Base-by-base conservation (phyloP, 2,888 invertebrate genomes). In the Caenorhabditis sp. region DNA sequence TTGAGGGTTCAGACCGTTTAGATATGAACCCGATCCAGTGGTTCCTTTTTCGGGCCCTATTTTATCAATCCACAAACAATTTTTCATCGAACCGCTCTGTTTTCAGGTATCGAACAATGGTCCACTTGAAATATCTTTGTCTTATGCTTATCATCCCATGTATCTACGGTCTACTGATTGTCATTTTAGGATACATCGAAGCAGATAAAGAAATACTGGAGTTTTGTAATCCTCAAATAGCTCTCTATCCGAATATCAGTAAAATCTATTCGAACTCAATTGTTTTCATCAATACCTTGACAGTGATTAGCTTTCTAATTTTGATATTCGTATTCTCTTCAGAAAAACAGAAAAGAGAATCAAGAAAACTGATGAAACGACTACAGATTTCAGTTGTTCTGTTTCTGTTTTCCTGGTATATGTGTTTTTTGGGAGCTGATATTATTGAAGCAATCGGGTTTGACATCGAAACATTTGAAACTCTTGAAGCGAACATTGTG, bases 391-490 rank as follows among this genome's bases (percentile, higher is more conserved):
- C 53, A 21, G 53, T 53, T 3, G 21, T 53, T 21, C 23, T 53
- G 24, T 53, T 53, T 21, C 10, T 21, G 1, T 14, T 53, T 6
- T 19, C 53, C 10, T 53, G 70, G 70, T 70, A 70, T 31, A 69
- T 65, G 64, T 65, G 69, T 58, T 64, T 58, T 8, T 57, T 69
- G 43, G 69, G 65, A 5, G 62, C 62, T 53, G 66, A 70, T 58
- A 23, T 70, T 53, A 62, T 70, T 49, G 59, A 23, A 0, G 70
- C 55, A 19, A 43, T 70, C 6, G 70, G 66, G 0, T 26, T 70
- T 17, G 17, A 26, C 2, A 27, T 8, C 17, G 55, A 55, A 14
- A 14, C 23, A 1, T 8, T 26, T 8, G 26, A 19, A 14, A 23
- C 23, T 17, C 23, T 26, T 2, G 23, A 55, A 27, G n/a, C 27